Evolutionary conservation across 1,140 invertebrate genomes (phyloP).

Genomic region (Ceratosolen solmsi): DNA sequence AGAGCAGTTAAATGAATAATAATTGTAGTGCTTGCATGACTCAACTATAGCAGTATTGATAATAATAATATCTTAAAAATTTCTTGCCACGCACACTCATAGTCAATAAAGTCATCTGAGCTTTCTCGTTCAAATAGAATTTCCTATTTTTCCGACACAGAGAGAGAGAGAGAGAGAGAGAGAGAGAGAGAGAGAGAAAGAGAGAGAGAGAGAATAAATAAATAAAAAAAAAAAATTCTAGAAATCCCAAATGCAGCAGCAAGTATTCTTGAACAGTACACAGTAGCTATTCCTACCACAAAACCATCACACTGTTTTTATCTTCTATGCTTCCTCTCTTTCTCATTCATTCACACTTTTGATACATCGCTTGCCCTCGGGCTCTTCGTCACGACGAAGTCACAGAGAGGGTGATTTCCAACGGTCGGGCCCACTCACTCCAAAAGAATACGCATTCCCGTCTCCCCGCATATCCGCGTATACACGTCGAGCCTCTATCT

Average conservation of each 20-base stretch:
- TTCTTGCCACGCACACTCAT: no score
- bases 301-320: slow-evolving; percentile 29
- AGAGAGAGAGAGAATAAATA: no score
- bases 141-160: no score
- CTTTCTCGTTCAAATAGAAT: background rate
- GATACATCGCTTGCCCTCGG: slow-evolving; percentile 35
- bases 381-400: slow-evolving; percentile 41
- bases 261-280: background rate
- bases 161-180: no score
- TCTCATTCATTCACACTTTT: slow-evolving; percentile 40
- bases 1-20: no score
- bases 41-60: no score
- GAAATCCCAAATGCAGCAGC: background rate
- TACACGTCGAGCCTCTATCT: no score
- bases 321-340: background rate
- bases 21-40: no score
- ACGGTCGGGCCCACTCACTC: background rate
- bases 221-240: background rate
- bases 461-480: background rate
- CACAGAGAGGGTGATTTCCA: slow-evolving; percentile 40
- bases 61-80: no score
- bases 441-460: background rate
- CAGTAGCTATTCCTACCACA: slow-evolving; percentile 14
- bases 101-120: background rate
- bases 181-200: no score